phyloP scores from a whole-genome alignment of 2,888 invertebrate species.

The Caradrina kadenii region DNA sequence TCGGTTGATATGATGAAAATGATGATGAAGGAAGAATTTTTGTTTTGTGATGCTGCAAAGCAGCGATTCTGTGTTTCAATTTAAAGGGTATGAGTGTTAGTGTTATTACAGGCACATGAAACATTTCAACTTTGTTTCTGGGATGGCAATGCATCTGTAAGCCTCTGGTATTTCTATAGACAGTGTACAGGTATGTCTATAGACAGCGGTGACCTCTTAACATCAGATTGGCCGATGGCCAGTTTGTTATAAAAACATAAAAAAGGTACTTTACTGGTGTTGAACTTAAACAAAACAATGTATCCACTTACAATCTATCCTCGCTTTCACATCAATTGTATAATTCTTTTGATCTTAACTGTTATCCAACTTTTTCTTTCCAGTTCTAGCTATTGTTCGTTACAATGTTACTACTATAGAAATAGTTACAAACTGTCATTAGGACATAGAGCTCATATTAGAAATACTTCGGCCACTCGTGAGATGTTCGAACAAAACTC shows the following conservation, averaged over 20 bases:
- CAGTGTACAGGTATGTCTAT: no score
- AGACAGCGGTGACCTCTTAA: no score
- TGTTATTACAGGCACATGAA: no score
- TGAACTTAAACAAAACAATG: not conserved
- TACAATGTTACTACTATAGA: constrained; percentile 9
- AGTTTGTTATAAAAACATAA: no score
- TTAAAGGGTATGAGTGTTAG: no score
- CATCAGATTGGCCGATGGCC: no score
- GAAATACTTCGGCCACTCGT: constrained; percentile 35
- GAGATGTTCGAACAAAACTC: constrained; percentile 29
- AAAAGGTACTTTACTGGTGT: no score
- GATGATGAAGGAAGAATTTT: not conserved
- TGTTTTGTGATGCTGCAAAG: not conserved
- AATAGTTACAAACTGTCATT: constrained; percentile 41
- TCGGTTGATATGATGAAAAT: no score
- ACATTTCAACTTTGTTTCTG: no score
- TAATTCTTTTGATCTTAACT: not conserved
- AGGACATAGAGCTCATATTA: constrained; percentile 29
- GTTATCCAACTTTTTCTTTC: not conserved
- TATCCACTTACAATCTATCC: not conserved
- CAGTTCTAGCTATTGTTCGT: not conserved
- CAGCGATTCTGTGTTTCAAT: no score
- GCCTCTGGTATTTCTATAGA: no score
- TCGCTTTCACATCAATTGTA: not conserved
- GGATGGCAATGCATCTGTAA: no score